phyloP scores from a whole-genome alignment of 1,140 invertebrate genomes.

The Drosophila grimshawi region DNA sequence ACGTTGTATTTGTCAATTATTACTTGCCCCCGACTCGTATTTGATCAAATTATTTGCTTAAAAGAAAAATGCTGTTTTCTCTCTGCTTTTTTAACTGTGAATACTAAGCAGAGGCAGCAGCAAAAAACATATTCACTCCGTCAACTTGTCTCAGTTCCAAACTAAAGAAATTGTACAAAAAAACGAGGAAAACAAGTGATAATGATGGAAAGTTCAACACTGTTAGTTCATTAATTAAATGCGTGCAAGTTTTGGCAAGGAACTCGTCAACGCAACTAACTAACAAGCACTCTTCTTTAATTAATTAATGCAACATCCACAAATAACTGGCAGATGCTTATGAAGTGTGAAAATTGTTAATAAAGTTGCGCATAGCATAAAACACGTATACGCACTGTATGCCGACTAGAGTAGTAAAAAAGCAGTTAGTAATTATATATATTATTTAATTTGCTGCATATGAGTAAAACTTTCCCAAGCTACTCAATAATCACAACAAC shows the following conservation, averaged over 20 bases:
- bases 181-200: background rate
- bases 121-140: conserved; percentile 62
- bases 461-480: too few species aligned
- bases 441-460: too few species aligned
- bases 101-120: conserved; percentile 26
- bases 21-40: conserved; percentile 42
- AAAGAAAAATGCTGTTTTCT: conserved; percentile 10
- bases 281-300: too few species aligned
- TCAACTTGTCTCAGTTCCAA: conserved; percentile 40
- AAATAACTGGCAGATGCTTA: too few species aligned
- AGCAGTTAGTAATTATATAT: too few species aligned
- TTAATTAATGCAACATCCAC: too few species aligned
- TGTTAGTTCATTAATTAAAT: conserved; percentile 81
- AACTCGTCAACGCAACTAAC: background rate
- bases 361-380: too few species aligned
- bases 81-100: conserved; percentile 35
- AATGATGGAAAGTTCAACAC: conserved; percentile 47
- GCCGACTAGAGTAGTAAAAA: too few species aligned
- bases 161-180: conserved; percentile 26
- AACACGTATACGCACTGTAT: too few species aligned
- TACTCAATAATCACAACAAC: too few species aligned
- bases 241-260: conserved; percentile 53
- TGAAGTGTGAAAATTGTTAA: too few species aligned
- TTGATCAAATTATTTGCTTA: conserved; percentile 29
- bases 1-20: conserved; percentile 71